phyloP scores from a whole-genome alignment of 2,888 invertebrate genomes.

The Rhagophthalmus giganteus region DNA sequence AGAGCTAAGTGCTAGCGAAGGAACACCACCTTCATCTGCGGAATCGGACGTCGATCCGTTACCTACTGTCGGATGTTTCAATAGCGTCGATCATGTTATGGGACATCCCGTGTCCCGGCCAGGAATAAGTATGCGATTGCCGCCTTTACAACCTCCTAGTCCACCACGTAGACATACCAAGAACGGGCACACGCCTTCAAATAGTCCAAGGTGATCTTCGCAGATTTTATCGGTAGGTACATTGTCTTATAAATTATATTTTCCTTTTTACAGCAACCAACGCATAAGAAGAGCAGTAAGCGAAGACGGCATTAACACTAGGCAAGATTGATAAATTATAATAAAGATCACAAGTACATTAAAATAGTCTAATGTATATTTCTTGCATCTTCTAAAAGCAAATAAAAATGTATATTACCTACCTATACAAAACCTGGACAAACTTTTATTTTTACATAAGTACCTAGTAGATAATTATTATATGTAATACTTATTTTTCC shows the following conservation, averaged over 20 bases:
- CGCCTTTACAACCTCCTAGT: constrained; percentile 51
- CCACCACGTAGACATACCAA: constrained; percentile 42
- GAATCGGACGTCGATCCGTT: constrained; percentile 48
- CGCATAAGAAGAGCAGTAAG: constrained; percentile 23
- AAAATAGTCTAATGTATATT: constrained; percentile 18
- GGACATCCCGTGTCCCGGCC: constrained; percentile 52
- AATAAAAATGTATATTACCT: constrained; percentile 10
- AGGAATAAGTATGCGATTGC: constrained; percentile 48
- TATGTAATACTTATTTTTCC: too few relatives aligned
- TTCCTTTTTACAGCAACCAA: constrained; percentile 18
- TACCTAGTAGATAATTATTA: too few relatives aligned
- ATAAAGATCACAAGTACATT: constrained; percentile 10
- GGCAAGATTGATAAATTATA: constrained; percentile 13
- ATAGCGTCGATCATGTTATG: constrained; percentile 52
- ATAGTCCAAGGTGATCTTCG: constrained; percentile 7
- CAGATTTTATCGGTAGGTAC: too few relatives aligned
- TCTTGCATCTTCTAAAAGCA: constrained; percentile 20
- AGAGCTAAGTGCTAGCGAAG: constrained; percentile 43
- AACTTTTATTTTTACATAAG: too few relatives aligned
- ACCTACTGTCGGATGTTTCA: constrained; percentile 40
- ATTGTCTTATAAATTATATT: too few relatives aligned
- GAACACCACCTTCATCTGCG: constrained; percentile 51
- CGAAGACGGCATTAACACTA: constrained; percentile 13
- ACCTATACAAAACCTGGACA: background rate
- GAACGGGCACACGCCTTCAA: background rate